Conservation (phyloP, 2,113 vertebrate genomes). For the Sterna hirundo region DNA sequence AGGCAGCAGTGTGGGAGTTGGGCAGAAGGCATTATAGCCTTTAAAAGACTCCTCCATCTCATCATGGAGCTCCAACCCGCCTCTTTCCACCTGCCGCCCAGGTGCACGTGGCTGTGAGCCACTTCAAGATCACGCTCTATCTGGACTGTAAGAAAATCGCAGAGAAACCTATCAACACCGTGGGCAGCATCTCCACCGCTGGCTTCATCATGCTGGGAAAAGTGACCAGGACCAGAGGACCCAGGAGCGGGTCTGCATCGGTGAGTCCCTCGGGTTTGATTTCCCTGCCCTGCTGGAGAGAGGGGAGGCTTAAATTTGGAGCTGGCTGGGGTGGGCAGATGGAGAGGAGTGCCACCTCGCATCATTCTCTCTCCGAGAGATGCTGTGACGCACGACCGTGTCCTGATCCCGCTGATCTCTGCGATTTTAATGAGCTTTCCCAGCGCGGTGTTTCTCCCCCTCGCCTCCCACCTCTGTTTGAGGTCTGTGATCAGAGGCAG, state of each 20-base stretch:
- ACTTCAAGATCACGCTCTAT: constrained; percentile 81
- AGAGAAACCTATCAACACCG: constrained; percentile 76
- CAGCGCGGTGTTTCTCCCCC: accelerated
- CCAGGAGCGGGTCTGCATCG: constrained; percentile 83
- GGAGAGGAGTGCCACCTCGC: background rate
- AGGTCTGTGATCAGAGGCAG: background rate
- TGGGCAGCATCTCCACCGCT: constrained; percentile 76
- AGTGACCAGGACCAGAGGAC: constrained; percentile 82
- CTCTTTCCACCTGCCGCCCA: constrained; percentile 46
- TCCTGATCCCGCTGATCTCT: background rate
- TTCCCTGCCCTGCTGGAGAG: background rate
- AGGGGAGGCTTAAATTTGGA: background rate
- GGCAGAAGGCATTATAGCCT: background rate
- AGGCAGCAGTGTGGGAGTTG: background rate
- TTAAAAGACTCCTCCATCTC: background rate
- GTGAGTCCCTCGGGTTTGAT: constrained; percentile 64
- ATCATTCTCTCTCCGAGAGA: accelerated
- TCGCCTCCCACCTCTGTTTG: background rate
- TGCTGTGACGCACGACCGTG: background rate
- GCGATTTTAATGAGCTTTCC: background rate
- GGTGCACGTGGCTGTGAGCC: constrained; percentile 89
- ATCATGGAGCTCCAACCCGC: accelerated
- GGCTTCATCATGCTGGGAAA: constrained; percentile 91
- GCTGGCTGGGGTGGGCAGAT: background rate
- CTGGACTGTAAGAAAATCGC: constrained; percentile 89